phyloP scores from a whole-genome alignment of 2,888 invertebrate species.

The Melieria crassipennis region DNA sequence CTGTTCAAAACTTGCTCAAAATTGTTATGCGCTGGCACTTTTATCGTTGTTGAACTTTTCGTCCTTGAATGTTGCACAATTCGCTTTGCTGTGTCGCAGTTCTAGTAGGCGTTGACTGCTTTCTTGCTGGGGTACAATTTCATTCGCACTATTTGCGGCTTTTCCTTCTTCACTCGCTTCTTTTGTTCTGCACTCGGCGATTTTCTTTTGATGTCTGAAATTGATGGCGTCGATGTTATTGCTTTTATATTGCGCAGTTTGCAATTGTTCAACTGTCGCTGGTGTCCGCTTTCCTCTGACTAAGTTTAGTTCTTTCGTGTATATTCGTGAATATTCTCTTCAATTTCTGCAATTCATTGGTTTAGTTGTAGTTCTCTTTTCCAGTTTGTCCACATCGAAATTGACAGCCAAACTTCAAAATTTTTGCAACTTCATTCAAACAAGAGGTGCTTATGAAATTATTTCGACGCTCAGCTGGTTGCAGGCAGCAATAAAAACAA shows the following conservation, averaged over 20 bases:
- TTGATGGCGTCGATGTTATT: not conserved
- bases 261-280: not conserved
- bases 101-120: not conserved
- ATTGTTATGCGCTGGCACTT: not conserved
- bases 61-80: too few relatives aligned
- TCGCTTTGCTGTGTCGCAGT: too few relatives aligned
- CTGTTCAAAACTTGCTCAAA: not conserved
- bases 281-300: not conserved
- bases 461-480: too few relatives aligned
- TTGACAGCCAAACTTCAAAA: constrained; percentile 4
- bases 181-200: constrained; percentile 12
- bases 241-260: constrained; percentile 35
- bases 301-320: constrained; percentile 13
- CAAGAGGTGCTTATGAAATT: not conserved
- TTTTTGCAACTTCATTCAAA: constrained; percentile 28
- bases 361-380: constrained; percentile 13
- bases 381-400: not conserved
- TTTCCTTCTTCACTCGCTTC: not conserved
- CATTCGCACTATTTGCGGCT: not conserved
- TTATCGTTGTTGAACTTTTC: not conserved
- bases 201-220: constrained; percentile 25
- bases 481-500: too few relatives aligned
- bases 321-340: constrained; percentile 28
- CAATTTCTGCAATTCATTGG: constrained; percentile 34
- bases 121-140: not conserved